A percentile compares a stretch with the other conserved stretches of the same genome.
Conservation (phyloP, 2,888 invertebrate species). For the Caprella mutica region DNA sequence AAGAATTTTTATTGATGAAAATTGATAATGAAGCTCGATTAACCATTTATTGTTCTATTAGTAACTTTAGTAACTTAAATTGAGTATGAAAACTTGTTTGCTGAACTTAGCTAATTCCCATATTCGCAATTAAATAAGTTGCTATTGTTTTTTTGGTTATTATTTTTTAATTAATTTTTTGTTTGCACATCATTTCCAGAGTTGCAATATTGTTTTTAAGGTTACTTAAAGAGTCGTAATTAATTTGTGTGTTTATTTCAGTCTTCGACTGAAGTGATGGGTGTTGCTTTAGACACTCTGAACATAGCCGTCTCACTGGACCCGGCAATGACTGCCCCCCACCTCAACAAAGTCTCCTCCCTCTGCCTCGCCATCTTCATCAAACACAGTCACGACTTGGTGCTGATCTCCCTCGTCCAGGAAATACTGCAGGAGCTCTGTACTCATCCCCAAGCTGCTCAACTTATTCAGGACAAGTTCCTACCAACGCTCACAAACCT, state of each 20-base stretch:
- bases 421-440: conserved; percentile 54
- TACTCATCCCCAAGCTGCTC: conserved; percentile 49
- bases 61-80: no score
- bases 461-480: conserved; percentile 52
- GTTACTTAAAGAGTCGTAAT: no score
- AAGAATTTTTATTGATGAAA: background rate
- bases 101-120: no score
- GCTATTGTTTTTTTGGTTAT: no score
- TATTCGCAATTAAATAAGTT: no score
- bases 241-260: no score
- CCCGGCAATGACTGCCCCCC: conserved; percentile 51
- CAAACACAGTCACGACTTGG: conserved; percentile 49
- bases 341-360: conserved; percentile 53
- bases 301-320: conserved; percentile 46
- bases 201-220: no score
- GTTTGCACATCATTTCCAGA: no score
- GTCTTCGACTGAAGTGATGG: conserved; percentile 32
- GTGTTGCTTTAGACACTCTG: conserved; percentile 45
- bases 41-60: background rate
- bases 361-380: conserved; percentile 56
- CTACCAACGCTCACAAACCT: conserved; percentile 56
- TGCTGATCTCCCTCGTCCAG: conserved; percentile 50
- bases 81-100: no score
- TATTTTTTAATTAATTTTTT: no score
- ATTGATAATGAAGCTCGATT: no score